Conservation (phyloP, 2,797 vertebrate genomes). For the Hippopotamyrus pictus region DNA sequence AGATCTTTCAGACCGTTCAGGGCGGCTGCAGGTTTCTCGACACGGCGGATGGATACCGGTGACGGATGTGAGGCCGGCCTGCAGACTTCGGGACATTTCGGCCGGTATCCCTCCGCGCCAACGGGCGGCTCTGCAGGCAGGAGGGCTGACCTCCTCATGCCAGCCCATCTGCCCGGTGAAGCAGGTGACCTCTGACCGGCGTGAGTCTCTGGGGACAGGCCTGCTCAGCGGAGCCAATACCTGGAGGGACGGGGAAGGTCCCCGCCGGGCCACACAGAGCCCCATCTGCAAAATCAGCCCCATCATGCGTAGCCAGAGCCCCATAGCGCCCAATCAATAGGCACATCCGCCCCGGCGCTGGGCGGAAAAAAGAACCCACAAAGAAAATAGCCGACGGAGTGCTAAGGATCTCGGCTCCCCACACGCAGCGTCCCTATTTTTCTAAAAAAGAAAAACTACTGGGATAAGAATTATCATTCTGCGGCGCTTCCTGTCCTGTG, state of each 20-base stretch:
- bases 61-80: background rate
- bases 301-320: background rate
- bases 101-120: background rate
- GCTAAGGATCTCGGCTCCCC: background rate
- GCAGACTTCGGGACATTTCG: background rate
- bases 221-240: background rate
- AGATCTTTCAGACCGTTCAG: background rate
- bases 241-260: background rate
- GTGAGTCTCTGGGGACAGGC: background rate
- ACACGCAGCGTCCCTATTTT: background rate
- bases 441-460: slow-evolving; percentile 1
- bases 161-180: background rate
- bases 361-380: background rate
- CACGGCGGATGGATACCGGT: background rate
- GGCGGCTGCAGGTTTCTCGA: background rate
- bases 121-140: background rate
- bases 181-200: background rate
- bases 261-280: background rate
- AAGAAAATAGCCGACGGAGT: background rate
- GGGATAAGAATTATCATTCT: background rate
- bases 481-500: background rate
- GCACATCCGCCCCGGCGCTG: background rate
- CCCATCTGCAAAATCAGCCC: background rate
- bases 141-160: background rate
- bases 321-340: background rate